Evolutionary conservation across 1,140 invertebrate species (phyloP).

Genomic region (Tribolium castaneum): DNA sequence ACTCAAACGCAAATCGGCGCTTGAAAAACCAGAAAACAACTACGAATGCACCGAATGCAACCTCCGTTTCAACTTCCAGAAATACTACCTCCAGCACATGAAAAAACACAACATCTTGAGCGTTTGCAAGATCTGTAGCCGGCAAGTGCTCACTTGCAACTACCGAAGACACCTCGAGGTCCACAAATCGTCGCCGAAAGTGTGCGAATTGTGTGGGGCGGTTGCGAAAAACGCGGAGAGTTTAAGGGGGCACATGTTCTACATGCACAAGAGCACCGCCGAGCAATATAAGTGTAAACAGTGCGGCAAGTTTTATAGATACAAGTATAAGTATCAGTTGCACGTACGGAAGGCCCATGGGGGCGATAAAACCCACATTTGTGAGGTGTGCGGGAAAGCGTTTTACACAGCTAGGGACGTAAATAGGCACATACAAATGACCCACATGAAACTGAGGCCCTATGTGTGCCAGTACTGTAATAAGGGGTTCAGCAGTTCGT

Average conservation of each 20-base stretch:
- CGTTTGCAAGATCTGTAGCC: constrained; percentile 5
- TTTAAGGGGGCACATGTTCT: constrained; percentile 53
- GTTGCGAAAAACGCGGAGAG: constrained; percentile 55
- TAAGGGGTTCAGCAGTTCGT: constrained; percentile 55
- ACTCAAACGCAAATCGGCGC: constrained; percentile 1
- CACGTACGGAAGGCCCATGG: constrained; percentile 55
- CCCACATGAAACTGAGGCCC: constrained; percentile 54
- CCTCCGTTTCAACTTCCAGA: constrained; percentile 49
- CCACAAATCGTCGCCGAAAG: constrained; percentile 40
- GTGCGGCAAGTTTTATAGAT: constrained; percentile 51
- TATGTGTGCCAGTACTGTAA: constrained; percentile 52
- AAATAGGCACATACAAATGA: constrained; percentile 55
- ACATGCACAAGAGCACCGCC: constrained; percentile 51
- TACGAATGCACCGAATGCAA: constrained; percentile 53
- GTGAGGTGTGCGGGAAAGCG: constrained; percentile 53
- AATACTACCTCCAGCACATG: constrained; percentile 44
- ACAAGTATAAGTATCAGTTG: constrained; percentile 49
- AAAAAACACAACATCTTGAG: constrained; percentile 11
- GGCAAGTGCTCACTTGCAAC: constrained; percentile 1
- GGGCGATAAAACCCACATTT: constrained; percentile 50
- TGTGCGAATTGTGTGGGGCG: constrained; percentile 54
- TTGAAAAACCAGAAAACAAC: not conserved
- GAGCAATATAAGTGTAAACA: constrained; percentile 51
- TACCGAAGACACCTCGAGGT: constrained; percentile 5
- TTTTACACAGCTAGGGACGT: constrained; percentile 53